A percentile compares a stretch with the other conserved stretches of the same genome.
Conservation (phyloP, 2,113 vertebrate genomes). For the Chunga burmeisteri region DNA sequence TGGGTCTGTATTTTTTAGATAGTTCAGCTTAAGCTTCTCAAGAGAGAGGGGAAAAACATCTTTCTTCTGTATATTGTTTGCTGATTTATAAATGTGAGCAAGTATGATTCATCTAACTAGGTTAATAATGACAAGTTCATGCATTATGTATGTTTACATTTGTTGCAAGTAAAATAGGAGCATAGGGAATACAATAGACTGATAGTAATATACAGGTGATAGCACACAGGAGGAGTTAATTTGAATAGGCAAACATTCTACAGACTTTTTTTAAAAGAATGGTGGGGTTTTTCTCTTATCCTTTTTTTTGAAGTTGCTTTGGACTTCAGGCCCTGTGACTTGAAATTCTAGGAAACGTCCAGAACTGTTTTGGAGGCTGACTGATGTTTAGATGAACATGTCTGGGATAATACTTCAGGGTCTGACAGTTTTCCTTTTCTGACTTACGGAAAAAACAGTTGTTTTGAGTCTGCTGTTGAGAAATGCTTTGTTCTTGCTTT, state of each 20-base stretch:
- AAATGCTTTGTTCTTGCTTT: neutral
- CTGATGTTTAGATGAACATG: neutral
- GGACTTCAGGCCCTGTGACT: neutral
- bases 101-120: neutral
- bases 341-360: neutral
- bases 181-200: neutral
- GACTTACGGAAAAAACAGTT: neutral
- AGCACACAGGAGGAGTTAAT: neutral
- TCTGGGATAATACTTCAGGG: neutral
- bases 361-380: neutral
- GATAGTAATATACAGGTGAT: neutral
- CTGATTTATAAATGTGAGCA: neutral
- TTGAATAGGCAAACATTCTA: neutral
- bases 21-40: neutral
- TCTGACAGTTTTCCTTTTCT: neutral
- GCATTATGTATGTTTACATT: constrained; percentile 3
- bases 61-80: neutral
- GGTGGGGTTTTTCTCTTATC: neutral
- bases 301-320: neutral
- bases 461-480: neutral
- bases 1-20: neutral
- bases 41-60: neutral
- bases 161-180: neutral
- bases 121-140: constrained; percentile 7
- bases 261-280: neutral